phyloP scores from a whole-genome alignment of 2,888 invertebrate genomes.

The Trachelus tabidus region DNA sequence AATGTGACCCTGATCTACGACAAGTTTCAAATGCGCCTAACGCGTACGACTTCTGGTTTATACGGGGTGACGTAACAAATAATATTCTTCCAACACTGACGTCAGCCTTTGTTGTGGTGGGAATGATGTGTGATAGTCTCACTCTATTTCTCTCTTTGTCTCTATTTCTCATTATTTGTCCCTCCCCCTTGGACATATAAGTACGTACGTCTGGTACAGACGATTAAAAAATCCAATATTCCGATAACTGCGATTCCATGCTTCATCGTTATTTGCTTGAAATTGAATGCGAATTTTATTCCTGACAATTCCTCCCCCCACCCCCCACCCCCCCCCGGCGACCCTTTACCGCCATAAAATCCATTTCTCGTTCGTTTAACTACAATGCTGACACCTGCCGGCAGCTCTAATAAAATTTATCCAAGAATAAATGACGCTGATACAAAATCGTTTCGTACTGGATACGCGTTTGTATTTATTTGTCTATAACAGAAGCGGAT shows the following conservation, averaged over 20 bases:
- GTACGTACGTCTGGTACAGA: not conserved
- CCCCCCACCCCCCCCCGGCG: no score
- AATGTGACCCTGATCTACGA: slow-evolving; percentile 28
- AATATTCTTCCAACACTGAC: not conserved
- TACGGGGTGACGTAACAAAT: not conserved
- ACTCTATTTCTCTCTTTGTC: not conserved
- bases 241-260: not conserved
- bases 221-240: not conserved
- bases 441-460: not conserved
- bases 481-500: not conserved
- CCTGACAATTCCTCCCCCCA: not conserved
- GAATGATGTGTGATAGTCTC: not conserved
- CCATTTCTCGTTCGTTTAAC: not conserved
- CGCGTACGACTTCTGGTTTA: slow-evolving; percentile 9
- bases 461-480: not conserved
- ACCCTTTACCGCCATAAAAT: not conserved
- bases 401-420: not conserved
- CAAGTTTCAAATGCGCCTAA: slow-evolving; percentile 26
- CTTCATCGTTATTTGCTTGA: not conserved
- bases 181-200: not conserved
- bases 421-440: not conserved
- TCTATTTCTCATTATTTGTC: not conserved
- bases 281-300: not conserved
- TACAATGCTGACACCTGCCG: not conserved
- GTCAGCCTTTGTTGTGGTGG: not conserved